Evolutionary conservation across 2,113 vertebrate genomes (phyloP).

Genomic region (Phaethornis superciliosus): DNA sequence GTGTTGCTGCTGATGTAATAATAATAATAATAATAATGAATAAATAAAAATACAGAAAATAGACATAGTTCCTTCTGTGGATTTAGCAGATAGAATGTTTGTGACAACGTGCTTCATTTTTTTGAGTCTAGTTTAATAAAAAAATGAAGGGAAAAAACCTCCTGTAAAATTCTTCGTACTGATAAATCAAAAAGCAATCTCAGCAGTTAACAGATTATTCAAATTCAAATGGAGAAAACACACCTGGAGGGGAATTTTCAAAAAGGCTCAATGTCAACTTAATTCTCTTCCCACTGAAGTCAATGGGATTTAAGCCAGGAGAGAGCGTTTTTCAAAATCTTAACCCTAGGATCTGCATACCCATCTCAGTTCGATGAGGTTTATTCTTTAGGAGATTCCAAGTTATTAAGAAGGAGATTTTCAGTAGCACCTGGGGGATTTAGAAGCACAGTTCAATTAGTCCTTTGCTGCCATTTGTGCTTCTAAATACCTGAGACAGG

Average conservation of each 20-base stretch:
- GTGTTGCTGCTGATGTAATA: background rate
- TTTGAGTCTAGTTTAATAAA: background rate
- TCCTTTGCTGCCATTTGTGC: conserved; percentile 55
- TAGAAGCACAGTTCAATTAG: conserved; percentile 67
- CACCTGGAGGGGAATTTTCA: conserved; percentile 62
- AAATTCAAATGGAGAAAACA: conserved; percentile 50
- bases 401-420: conserved; percentile 64
- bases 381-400: conserved; percentile 61
- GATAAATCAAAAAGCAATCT: conserved; percentile 53
- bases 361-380: conserved; percentile 50
- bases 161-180: background rate
- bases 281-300: conserved; percentile 57
- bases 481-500: conserved; percentile 69
- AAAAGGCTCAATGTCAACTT: conserved; percentile 63
- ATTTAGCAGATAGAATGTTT: background rate
- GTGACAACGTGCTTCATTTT: background rate
- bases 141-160: background rate
- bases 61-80: background rate
- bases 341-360: conserved; percentile 52
- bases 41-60: background rate
- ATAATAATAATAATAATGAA: background rate
- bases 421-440: conserved; percentile 61
- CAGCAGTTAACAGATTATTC: conserved; percentile 65
- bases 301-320: conserved; percentile 56
- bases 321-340: conserved; percentile 38